Evolutionary conservation across 1,140 invertebrate species (phyloP).

Genomic region (Microplitis demolitor): DNA sequence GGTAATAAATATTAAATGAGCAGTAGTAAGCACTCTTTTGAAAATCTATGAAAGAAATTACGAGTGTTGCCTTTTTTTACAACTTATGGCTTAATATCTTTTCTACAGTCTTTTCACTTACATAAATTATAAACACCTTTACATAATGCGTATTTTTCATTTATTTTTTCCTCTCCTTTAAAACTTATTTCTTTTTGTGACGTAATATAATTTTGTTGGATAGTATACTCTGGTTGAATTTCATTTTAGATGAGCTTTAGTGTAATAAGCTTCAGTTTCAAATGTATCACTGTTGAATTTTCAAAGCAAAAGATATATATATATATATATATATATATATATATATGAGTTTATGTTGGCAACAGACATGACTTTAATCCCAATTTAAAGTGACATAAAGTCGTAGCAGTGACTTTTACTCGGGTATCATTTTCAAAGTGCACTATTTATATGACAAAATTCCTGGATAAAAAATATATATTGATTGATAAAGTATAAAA

Average conservation of each 20-base stretch:
- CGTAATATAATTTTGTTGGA: not conserved
- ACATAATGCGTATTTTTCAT: not conserved
- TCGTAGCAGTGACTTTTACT: too few species aligned
- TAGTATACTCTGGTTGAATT: not conserved
- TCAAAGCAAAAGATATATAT: too few species aligned
- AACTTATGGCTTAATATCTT: not conserved
- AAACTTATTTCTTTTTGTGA: not conserved
- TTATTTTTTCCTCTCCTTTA: not conserved
- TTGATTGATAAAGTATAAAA: too few species aligned
- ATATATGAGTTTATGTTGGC: not conserved
- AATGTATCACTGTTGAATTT: not conserved
- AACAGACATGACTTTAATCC: too few species aligned
- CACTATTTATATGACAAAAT: too few species aligned
- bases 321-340: not conserved
- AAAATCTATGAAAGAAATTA: constrained; percentile 13
- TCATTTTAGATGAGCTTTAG: not conserved
- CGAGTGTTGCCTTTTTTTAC: not conserved
- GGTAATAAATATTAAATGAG: constrained; percentile 20
- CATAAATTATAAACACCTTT: not conserved
- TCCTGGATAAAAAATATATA: too few species aligned
- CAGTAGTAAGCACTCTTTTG: not conserved
- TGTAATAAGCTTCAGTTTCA: not conserved
- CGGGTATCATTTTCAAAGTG: too few species aligned
- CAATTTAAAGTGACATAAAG: too few species aligned
- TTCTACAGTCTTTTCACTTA: not conserved